Evolutionary conservation across 2,888 invertebrate genomes (phyloP).

Genomic region (Camptogramma bilineatum): DNA sequence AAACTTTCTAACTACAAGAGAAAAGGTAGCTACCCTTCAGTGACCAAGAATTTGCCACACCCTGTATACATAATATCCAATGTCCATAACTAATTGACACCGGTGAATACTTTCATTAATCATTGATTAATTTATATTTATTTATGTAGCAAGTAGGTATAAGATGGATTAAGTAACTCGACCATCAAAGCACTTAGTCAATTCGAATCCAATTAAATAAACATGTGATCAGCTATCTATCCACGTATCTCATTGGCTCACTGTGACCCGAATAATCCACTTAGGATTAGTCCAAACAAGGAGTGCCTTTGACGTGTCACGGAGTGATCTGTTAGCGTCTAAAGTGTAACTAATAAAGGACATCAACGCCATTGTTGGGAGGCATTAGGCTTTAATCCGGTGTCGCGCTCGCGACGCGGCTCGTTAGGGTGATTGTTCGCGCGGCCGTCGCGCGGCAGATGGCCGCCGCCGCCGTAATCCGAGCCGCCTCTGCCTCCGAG

Average conservation of each 20-base stretch:
- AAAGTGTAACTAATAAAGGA: constrained; percentile 74
- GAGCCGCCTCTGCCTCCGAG: constrained; percentile 61
- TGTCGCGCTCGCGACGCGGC: constrained; percentile 69
- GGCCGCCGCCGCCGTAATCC: constrained; percentile 81
- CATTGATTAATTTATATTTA: constrained; percentile 10
- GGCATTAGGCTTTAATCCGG: constrained; percentile 83
- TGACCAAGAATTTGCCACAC: no score
- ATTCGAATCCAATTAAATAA: constrained; percentile 57
- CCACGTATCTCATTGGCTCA: constrained; percentile 52
- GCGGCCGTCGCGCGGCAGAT: constrained; percentile 72
- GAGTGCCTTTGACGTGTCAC: constrained; percentile 76
- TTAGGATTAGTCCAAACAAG: constrained; percentile 82
- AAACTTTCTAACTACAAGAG: no score
- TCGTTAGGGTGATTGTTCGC: constrained; percentile 83
- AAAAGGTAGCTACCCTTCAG: no score
- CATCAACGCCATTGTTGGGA: constrained; percentile 77
- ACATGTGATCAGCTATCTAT: constrained; percentile 53
- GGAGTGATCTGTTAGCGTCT: constrained; percentile 80
- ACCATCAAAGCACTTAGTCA: constrained; percentile 40
- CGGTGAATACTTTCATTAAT: neutral
- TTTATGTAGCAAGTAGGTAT: constrained; percentile 4
- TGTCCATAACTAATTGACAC: neutral
- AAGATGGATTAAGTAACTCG: constrained; percentile 30
- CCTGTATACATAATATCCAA: neutral
- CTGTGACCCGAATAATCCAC: constrained; percentile 73